A percentile compares a stretch with the other conserved stretches of the same genome.
Conservation (phyloP, 1,140 invertebrate genomes). For the Plodia interpunctella region DNA sequence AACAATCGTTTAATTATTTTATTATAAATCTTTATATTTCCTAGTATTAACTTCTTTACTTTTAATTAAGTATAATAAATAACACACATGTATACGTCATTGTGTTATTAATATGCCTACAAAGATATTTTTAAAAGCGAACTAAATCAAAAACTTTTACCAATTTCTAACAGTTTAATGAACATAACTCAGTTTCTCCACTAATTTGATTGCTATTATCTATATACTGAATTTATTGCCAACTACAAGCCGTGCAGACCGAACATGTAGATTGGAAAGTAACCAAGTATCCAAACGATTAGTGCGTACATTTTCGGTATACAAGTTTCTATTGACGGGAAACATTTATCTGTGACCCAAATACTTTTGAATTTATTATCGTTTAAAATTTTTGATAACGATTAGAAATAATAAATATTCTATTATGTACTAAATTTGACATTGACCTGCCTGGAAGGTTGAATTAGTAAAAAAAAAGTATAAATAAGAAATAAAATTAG, state of each 20-base stretch:
- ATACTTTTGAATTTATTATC: no score
- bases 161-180: neutral
- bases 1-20: no score
- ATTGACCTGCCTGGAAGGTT: neutral
- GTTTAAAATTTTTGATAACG: no score
- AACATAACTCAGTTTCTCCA: neutral
- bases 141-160: neutral
- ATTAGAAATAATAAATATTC: no score
- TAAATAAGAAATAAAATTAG: neutral
- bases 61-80: neutral
- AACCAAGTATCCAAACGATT: neutral
- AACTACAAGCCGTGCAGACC: neutral
- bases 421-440: no score
- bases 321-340: no score
- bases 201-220: neutral
- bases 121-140: no score
- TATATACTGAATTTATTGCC: neutral
- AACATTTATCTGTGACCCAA: no score
- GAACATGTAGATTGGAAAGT: neutral
- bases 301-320: no score
- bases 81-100: neutral
- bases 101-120: no score
- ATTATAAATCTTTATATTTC: no score
- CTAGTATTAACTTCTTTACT: neutral
- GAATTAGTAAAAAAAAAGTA: neutral